Evolutionary conservation across 2,113 vertebrate species (phyloP), one percentile per base, ranked within the genome.

Genomic region (Smithornis capensis): DNA sequence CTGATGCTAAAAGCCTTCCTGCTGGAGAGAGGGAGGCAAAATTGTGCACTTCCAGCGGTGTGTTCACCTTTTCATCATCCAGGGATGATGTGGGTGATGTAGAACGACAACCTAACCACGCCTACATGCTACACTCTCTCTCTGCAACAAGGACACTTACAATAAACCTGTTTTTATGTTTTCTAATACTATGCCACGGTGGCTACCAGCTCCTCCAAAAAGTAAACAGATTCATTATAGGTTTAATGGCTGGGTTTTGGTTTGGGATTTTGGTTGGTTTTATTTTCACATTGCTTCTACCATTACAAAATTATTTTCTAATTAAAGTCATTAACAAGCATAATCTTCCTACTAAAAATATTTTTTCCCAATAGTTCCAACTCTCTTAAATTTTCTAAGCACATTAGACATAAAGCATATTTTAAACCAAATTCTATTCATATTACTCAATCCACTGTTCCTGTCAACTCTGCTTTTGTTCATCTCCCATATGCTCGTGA

Each of bases 1-100:
- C 52, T 44, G 44, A 52, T 67, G 27, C 37, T 16, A 22, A 18
- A 33, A 59, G 8, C 33, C 6, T n/a, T 81, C 27, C 52, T 35
- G 6, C 27, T 59, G 33, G 18, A 65, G 33, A 59, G 21, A 29
- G 23, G 37, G 23, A 44, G 19, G 15, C 12, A 52, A 44, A 81
- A 25, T 6, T 2, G 18, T 44, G 23, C 57, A 50, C 12, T 59
- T 81, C 42, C 56, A 12, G 15, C 3, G 4, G 2, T 37, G 27
- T 0, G 0, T 44, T 37, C 33, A 14, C 12, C 22, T 59, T 44
- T 57, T 50, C 50, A 44, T 81, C 44, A 49, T 15, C 5, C 12
- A 19, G 15, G 14, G 37, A 24, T 16, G 37, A 11, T 22, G 9
- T 15, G 22, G 5, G 2, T 2, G 0, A 9, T 38, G 19, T 16